Base-by-base conservation (phyloP, 2,888 invertebrate genomes). In the Amiota mariae region DNA sequence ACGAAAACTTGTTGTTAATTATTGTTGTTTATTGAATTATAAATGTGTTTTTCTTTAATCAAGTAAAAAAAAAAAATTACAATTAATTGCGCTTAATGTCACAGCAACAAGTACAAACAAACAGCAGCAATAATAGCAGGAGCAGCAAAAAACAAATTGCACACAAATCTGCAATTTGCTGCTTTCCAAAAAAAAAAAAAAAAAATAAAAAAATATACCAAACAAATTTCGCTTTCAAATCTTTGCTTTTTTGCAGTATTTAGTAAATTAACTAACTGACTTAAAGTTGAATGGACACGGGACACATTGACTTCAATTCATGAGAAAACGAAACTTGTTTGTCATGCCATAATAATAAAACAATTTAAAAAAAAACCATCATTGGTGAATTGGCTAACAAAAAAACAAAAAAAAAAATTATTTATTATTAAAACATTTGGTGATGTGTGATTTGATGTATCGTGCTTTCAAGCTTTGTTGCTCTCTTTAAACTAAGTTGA, bases 131-230 rank as follows among this genome's bases (percentile, higher is more conserved):
- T 6, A 36, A 6, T 36, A 36, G 36, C 36, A 36, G 36, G 36
- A 36, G 36, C 36, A 54, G n/a, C 54, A 54, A 54, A 54, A 8
- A 54, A n/a, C 12, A 54, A 12, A 54, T n/a, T 54, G n/a, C 36
- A 36, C 36, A 36, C 36, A 36, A 36, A 36, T 36, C 36, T 36
- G 36, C 20, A 63, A 63, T 63, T 63, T 63, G 20, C 15, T 59
- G 59, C 18, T 15, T 15, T n/a, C 15, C 59, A 15, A 59, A 24
- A 63, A 46, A 12, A 63, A 46, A 63, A 63, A 63, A 46, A 36
- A 36, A 24, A 2, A 24, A 2, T 36, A 63, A 13, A 36, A 36
- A 36, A 63, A 2, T 36, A 36, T n/a, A n/a, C 46, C 46, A 46
- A 46, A 46, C 6, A 11, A 36, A 63, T 13, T 46, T 12, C 10